Evolutionary conservation across 2,113 vertebrate genomes (phyloP), one percentile per base, ranked within the genome.

Genomic region (Tauraco erythrolophus): DNA sequence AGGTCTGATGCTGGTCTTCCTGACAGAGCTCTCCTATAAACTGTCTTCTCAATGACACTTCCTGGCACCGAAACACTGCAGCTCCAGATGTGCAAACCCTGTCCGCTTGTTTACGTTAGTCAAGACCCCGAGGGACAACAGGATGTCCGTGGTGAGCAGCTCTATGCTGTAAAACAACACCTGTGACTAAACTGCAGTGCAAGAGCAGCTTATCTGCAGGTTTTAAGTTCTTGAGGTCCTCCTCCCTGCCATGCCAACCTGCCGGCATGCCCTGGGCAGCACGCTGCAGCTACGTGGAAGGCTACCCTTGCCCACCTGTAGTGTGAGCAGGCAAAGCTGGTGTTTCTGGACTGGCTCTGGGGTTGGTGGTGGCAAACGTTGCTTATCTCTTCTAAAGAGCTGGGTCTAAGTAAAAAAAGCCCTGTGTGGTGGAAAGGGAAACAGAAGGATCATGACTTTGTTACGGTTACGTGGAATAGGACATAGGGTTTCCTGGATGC

Each of bases 401-500:
- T 86, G 64, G 57, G 9, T 62, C 64, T 54, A 18, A 62, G 80
- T 8, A 86, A 80, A 50, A 50, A 61, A 53, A 86, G 31, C 41
- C 23, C 46, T 28, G 0, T 66, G 37, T 33, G 72, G 46, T 97
- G 89, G 94, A 95, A 95, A 8, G 65, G 94, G 94, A 96, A 95
- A 89, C 94, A 96, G 95, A 94, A 91, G 65, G 92, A 71, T 71
- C 3, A 0, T 94, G 91, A 80, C 95, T 97, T 92, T 17, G 6
- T 43, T 79, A 53, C 76, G 95, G 86, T 96, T 89, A 66, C 3
- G 6, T 65, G 54, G 28, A 41, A 66, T 60, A 87, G 70, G 77
- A 79, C 48, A 45, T 7, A n/a, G 28, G 35, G 77, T 58, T 96
- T 96, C 94, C 94, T 92, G 97, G 15, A 92, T 92, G 61, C 62